These are phyloP conservation scores for Macrostomum lignano DNA, from an alignment of 1,140 invertebrate species.

Conservation along the genomic window DNA sequence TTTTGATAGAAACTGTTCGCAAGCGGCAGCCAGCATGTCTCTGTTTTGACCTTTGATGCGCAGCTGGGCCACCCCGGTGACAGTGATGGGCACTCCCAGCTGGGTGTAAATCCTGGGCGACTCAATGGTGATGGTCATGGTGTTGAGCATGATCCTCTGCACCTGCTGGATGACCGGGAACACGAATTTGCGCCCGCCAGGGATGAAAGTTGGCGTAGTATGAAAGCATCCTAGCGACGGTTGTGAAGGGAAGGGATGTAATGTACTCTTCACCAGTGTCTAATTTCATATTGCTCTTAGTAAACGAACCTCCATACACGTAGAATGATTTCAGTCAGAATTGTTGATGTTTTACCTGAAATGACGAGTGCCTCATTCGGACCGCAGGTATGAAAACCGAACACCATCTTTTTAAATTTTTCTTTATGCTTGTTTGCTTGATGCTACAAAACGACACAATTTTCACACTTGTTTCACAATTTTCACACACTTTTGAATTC, in stretches of 20 bases:
- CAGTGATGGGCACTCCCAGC: slow-evolving; percentile 78
- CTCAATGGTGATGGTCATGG: slow-evolving; percentile 49
- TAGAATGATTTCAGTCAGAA: background rate
- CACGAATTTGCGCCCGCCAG: slow-evolving; percentile 76
- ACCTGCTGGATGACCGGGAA: slow-evolving; percentile 76
- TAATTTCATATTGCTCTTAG: too few species aligned
- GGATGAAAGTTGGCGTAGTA: slow-evolving; percentile 36
- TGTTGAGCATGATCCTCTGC: slow-evolving; percentile 75
- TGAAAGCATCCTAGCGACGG: slow-evolving; percentile 19
- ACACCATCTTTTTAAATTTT: slow-evolving; percentile 38
- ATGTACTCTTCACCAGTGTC: too few species aligned
- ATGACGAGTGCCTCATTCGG: slow-evolving; percentile 85
- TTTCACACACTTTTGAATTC: too few species aligned
- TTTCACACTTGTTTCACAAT: too few species aligned
- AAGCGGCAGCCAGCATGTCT: slow-evolving; percentile 71
- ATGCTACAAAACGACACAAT: too few species aligned
- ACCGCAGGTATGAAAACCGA: slow-evolving; percentile 81
- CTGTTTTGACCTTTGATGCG: slow-evolving; percentile 73
- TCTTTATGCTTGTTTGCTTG: too few species aligned
- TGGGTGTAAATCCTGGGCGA: slow-evolving; percentile 54
- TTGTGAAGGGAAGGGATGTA: too few species aligned
- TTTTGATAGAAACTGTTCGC: slow-evolving; percentile 83
- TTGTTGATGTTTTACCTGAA: slow-evolving; percentile 48
- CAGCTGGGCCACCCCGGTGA: slow-evolving; percentile 82
- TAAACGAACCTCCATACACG: too few species aligned